These are phyloP conservation scores for Nanorana parkeri DNA, from an alignment of 2,113 vertebrate species.

Conservation along the genomic window DNA sequence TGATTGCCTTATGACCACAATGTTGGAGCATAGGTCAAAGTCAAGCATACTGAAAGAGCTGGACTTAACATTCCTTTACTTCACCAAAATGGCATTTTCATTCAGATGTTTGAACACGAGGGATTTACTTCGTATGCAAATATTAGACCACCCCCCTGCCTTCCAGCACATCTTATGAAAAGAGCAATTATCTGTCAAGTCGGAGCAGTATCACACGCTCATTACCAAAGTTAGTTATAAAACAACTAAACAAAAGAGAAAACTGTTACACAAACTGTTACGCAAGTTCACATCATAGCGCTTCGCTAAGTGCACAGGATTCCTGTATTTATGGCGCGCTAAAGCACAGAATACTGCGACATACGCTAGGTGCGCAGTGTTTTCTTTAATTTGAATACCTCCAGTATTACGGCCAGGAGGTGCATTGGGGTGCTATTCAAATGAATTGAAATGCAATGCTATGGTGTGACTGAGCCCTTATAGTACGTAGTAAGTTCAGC, in stretches of 20 bases:
- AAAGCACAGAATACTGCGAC: too few species aligned
- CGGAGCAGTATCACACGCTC: slow-evolving; percentile 5
- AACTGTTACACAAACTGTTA: too few species aligned
- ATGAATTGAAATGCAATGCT: too few species aligned
- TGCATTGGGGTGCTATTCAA: too few species aligned
- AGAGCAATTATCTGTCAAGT: neutral
- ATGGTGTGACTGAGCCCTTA: too few species aligned
- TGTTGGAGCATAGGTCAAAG: slow-evolving; percentile 78
- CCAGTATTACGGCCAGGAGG: too few species aligned
- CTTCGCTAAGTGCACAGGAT: too few species aligned
- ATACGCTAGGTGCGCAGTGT: too few species aligned
- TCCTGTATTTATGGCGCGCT: too few species aligned
- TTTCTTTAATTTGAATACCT: too few species aligned
- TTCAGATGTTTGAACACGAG: neutral
- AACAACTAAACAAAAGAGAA: neutral
- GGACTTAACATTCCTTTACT: neutral
- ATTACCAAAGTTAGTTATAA: slow-evolving; percentile 3
- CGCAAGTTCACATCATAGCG: too few species aligned
- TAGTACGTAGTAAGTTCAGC: too few species aligned
- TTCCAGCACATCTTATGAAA: slow-evolving; percentile 6
- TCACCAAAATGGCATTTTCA: neutral
- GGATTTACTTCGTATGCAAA: neutral
- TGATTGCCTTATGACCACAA: slow-evolving; percentile 89
- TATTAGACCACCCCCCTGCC: neutral
- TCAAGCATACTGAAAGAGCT: slow-evolving; percentile 61